A percentile compares a stretch with the other conserved stretches of the same genome.
Conservation (phyloP, 2,113 vertebrate genomes). For the Pangasianodon hypophthalmus region DNA sequence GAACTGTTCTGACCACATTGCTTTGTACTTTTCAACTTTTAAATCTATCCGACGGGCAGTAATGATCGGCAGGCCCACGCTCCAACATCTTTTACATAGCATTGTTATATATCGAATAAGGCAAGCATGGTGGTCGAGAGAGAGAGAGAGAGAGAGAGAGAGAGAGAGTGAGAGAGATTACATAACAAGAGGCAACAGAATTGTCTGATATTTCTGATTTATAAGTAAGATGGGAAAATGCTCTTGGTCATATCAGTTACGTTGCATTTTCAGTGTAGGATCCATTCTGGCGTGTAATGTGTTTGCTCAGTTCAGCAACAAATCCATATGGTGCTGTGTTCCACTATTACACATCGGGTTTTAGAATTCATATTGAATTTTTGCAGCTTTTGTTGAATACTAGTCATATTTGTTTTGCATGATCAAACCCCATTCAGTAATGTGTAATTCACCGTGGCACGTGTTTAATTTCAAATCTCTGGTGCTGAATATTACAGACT, state of each 20-base stretch:
- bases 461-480: not conserved
- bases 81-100: not conserved
- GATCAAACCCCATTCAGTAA: not conserved
- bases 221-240: not conserved
- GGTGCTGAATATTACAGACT: not conserved
- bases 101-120: not conserved
- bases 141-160: not conserved
- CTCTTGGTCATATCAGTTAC: not conserved
- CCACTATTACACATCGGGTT: not conserved
- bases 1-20: not conserved
- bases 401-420: not conserved
- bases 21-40: not conserved
- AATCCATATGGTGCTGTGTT: not conserved
- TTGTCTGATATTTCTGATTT: not conserved
- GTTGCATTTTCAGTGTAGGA: not conserved
- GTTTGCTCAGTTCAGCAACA: conserved; percentile 3
- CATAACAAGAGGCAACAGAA: not conserved
- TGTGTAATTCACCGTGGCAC: not conserved
- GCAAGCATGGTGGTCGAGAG: not conserved
- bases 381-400: not conserved
- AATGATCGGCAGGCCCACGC: not conserved
- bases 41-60: not conserved
- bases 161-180: not conserved
- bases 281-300: not conserved
- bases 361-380: not conserved